These are phyloP conservation scores for Apostichopus californicus DNA, from an alignment of 35 echinoderm and acorn worm genomes.

Conservation along the genomic window DNA sequence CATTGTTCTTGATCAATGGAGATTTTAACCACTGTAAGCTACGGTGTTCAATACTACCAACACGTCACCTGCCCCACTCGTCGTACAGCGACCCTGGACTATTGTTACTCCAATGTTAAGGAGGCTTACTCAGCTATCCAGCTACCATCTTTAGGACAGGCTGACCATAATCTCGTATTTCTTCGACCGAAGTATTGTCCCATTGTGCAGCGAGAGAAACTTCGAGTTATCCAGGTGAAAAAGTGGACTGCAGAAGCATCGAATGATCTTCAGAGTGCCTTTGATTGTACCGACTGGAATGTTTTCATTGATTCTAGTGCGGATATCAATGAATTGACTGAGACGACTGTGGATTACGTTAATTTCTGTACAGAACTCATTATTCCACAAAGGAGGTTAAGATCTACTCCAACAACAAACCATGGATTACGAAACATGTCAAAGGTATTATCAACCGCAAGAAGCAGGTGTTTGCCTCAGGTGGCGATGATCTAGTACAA, in stretches of 20 bases:
- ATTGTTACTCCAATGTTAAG: constrained; percentile 37
- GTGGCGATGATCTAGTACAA: neutral
- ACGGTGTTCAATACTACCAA: constrained; percentile 32
- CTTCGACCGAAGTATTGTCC: constrained; percentile 15
- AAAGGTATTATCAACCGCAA: neutral
- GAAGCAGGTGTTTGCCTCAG: neutral
- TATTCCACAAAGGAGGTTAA: neutral
- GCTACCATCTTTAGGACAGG: constrained; percentile 37
- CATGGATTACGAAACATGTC: constrained; percentile 14
- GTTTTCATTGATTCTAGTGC: neutral
- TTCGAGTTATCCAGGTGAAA: neutral
- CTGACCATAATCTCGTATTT: constrained; percentile 48
- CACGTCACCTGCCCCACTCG: constrained; percentile 57
- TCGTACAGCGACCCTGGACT: constrained; percentile 35
- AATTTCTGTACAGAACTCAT: neutral
- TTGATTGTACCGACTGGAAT: constrained; percentile 8
- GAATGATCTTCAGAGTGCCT: neutral
- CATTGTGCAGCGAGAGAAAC: neutral
- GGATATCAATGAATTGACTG: neutral
- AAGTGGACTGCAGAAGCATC: neutral
- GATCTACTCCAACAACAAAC: neutral
- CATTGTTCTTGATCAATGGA: too few relatives aligned
- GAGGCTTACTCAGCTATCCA: constrained; percentile 27
- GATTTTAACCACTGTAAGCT: constrained; percentile 54
- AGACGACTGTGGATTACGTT: neutral